phyloP scores from a whole-genome alignment of 2,888 invertebrate genomes.

The Habroteleia sp. region DNA sequence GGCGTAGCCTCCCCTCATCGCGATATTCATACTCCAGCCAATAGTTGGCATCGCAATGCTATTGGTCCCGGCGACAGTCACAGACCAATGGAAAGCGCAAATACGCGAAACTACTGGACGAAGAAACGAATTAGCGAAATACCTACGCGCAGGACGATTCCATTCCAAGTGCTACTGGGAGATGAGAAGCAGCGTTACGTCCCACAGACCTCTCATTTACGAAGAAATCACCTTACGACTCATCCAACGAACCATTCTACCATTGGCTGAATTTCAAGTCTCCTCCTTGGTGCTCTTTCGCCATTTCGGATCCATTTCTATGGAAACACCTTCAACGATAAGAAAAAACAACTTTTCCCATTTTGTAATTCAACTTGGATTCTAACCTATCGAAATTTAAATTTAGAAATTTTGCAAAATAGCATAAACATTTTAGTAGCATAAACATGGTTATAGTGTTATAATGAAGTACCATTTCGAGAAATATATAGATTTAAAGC shows the following conservation, averaged over 20 bases:
- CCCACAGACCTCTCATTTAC: slow-evolving; percentile 47
- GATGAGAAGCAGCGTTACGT: slow-evolving; percentile 39
- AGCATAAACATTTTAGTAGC: too few species aligned
- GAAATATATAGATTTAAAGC: too few species aligned
- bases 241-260: slow-evolving; percentile 70
- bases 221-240: slow-evolving; percentile 73
- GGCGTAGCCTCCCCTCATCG: slow-evolving; percentile 75
- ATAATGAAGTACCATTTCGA: too few species aligned
- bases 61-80: slow-evolving; percentile 80
- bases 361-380: too few species aligned
- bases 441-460: too few species aligned
- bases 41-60: slow-evolving; percentile 78
- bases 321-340: slow-evolving; percentile 14
- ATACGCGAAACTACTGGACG: slow-evolving; percentile 61
- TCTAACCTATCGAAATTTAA: too few species aligned
- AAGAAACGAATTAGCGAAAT: slow-evolving; percentile 63
- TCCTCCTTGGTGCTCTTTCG: slow-evolving; percentile 47
- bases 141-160: slow-evolving; percentile 63
- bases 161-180: slow-evolving; percentile 62
- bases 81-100: slow-evolving; percentile 74
- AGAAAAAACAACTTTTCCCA: neutral
- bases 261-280: slow-evolving; percentile 72
- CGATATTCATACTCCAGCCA: slow-evolving; percentile 68
- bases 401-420: too few species aligned
- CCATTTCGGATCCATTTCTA: slow-evolving; percentile 29